Conservation (phyloP, 2,797 vertebrate species). For the Podarcis siculus region DNA sequence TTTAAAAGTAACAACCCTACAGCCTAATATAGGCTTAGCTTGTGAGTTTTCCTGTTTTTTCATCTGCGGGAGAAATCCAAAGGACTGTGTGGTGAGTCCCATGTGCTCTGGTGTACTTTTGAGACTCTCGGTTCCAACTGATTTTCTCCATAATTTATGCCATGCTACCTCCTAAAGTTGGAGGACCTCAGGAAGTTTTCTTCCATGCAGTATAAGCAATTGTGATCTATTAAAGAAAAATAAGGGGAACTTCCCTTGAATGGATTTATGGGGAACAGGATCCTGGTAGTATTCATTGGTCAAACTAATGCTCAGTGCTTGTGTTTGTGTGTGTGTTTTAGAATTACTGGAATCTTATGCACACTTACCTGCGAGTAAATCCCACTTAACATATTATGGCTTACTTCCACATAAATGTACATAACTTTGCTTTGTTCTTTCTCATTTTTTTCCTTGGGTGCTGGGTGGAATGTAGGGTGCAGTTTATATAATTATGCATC, state of each 20-base stretch:
- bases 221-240: neutral
- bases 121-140: neutral
- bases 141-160: too few relatives aligned
- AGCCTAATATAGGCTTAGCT: neutral
- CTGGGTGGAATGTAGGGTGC: conserved; percentile 4
- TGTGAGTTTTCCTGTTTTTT: neutral
- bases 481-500: neutral
- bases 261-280: too few relatives aligned
- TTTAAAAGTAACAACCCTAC: too few relatives aligned
- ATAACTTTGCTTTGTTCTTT: neutral
- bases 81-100: neutral
- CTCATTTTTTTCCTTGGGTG: conserved; percentile 14
- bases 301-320: neutral
- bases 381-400: neutral
- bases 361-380: neutral
- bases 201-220: neutral
- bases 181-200: neutral
- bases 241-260: neutral
- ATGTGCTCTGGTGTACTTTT: neutral
- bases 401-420: neutral
- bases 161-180: neutral
- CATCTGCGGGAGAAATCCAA: too few relatives aligned
- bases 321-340: neutral
- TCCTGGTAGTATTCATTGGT: neutral
- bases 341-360: neutral